phyloP scores from a whole-genome alignment of 2,113 vertebrate genomes.

The Phylloscopus trochilus region DNA sequence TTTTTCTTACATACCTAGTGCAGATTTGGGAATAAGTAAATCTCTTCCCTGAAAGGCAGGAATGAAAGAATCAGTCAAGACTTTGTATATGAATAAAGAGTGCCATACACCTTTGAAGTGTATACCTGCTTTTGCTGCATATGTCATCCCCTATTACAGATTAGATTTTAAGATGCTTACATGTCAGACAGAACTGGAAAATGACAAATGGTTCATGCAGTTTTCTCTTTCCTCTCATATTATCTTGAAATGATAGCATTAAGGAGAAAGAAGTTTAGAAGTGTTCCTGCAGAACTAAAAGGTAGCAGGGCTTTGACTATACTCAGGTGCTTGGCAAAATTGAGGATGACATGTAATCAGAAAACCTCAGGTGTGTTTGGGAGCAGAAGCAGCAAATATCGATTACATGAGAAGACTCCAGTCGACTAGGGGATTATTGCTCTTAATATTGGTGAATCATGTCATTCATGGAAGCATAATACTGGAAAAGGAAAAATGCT shows the following conservation, averaged over 20 bases:
- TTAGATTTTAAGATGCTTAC: neutral
- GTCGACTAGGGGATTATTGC: neutral
- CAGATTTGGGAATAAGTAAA: neutral
- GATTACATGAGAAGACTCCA: neutral
- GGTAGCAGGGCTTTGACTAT: neutral
- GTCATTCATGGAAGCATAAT: neutral
- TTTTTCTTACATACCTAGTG: neutral
- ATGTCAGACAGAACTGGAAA: neutral
- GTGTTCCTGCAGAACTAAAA: neutral
- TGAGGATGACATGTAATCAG: slow-evolving; percentile 41
- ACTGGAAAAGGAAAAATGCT: neutral
- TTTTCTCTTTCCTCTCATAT: neutral
- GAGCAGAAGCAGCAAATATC: neutral
- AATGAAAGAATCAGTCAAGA: neutral
- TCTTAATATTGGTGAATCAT: neutral
- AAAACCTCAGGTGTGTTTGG: slow-evolving; percentile 25
- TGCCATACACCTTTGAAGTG: neutral
- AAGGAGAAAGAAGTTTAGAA: neutral
- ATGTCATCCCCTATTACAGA: neutral
- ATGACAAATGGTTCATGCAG: neutral
- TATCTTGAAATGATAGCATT: neutral
- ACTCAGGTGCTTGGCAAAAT: neutral
- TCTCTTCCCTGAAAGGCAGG: neutral
- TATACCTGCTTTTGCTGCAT: neutral
- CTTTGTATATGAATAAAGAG: neutral